Evolutionary conservation across 2,888 invertebrate genomes (phyloP), one percentile per base, ranked within the genome.

Genomic region (Nycteola revayana): DNA sequence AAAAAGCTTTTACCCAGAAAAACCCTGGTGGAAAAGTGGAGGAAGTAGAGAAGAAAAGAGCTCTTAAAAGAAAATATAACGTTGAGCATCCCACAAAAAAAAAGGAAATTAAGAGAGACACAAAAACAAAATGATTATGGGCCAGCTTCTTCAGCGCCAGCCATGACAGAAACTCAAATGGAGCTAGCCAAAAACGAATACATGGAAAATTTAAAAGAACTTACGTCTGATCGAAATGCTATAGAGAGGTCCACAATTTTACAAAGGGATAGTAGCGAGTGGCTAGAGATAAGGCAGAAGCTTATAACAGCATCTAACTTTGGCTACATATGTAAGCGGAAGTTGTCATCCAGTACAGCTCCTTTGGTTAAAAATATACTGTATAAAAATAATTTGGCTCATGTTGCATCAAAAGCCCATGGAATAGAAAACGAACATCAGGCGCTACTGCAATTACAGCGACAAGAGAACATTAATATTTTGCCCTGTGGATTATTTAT

Each of bases 251-350:
- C 10, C 3, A 55, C 49, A 0, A 34, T 49, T 9, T 31, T 42
- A 8, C 60, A 58, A 40, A 28, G 48, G n/a, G 47, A 54, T n/a
- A 37, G 45, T 8, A 33, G 36, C 7, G 22, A 26, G 4, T 58
- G 60, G 59, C 4, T 59, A 3, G 46, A 55, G 9, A 27, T 52
- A 2, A 9, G 59, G 18, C 38, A 39, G 36, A 32, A 44, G 0
- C 9, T 49, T 4, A 24, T 58, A 2, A 53, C 56, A 0, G 47
- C 52, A 0, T 53, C 50, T 4, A 49, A 51, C 10, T 50, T 56
- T 34, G 47, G 48, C 3, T 6, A 5, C 7, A 32, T 53, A 9
- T 44, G 38, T 11, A 48, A 48, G 20, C 32, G 48, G 24, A 31
- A 42, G 10, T 8, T 10, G 3, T n/a, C 9, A 9, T n/a, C 7